Conservation (phyloP, 2,888 invertebrate species). For the Julus scandinavius region DNA sequence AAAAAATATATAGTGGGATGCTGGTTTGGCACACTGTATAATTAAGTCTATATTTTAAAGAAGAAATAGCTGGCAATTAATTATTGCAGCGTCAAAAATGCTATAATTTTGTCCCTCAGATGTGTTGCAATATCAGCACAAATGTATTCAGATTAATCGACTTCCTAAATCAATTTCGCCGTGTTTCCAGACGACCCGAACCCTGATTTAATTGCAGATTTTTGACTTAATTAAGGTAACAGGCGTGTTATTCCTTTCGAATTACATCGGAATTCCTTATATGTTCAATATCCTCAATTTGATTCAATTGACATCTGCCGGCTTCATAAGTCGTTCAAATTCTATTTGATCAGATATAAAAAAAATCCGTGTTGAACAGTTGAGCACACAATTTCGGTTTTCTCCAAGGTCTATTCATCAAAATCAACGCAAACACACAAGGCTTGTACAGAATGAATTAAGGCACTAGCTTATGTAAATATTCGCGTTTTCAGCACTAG, state of each 20-base stretch:
- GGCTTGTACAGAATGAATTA: background rate
- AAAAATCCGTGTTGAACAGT: background rate
- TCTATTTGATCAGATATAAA: background rate
- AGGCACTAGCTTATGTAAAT: background rate
- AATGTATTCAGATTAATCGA: background rate
- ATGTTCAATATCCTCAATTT: background rate
- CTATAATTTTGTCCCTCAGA: no score
- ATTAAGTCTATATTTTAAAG: no score
- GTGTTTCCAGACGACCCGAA: background rate
- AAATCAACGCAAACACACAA: background rate
- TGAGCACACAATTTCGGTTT: background rate
- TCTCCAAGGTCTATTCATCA: slow-evolving; percentile 27
- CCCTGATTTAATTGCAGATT: background rate
- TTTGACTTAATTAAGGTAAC: slow-evolving; percentile 2
- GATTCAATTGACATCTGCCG: slow-evolving; percentile 20
- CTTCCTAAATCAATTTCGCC: background rate
- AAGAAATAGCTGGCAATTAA: no score
- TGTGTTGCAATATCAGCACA: no score
- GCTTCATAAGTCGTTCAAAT: background rate
- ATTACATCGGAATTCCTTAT: background rate
- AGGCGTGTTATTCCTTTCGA: background rate
- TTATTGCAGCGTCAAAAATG: no score
- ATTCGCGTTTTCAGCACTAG: background rate
- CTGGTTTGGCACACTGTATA: no score
- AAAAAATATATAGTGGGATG: no score